Conservation (phyloP, 2,797 vertebrate genomes). For the Darevskia nairensis region DNA sequence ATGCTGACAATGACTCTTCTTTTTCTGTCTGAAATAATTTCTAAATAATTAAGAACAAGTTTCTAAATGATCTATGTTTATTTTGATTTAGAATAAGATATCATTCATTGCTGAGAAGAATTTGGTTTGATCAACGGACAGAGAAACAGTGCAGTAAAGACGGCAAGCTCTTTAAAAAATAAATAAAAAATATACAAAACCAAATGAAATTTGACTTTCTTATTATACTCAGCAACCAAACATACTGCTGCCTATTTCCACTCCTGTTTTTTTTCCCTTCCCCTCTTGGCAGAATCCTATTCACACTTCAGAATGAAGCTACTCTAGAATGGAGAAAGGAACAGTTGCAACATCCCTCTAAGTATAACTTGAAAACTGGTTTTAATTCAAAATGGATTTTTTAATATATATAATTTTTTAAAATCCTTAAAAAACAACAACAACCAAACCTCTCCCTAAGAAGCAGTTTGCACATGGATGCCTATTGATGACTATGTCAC, state of each 20-base stretch:
- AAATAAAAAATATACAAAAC: background rate
- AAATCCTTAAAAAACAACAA: no score
- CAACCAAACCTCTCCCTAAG: no score
- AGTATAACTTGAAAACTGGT: background rate
- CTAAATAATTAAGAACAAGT: background rate
- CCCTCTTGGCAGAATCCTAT: conserved; percentile 43
- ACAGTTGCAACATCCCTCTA: background rate
- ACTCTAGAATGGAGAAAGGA: conserved; percentile 35
- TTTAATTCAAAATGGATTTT: background rate
- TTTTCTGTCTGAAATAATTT: background rate
- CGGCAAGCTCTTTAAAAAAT: background rate
- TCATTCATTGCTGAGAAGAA: conserved; percentile 23
- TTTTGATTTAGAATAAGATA: conserved; percentile 35
- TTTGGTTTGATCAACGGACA: background rate
- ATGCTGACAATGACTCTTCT: background rate
- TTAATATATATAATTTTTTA: no score
- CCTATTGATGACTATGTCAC: background rate
- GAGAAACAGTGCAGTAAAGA: background rate
- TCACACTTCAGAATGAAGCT: conserved; percentile 28
- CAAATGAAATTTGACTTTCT: conserved; percentile 4
- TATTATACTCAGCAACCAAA: background rate
- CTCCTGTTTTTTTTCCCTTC: background rate
- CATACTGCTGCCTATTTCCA: background rate
- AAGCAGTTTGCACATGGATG: background rate
- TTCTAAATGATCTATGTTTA: background rate